Evolutionary conservation across 1,140 invertebrate species (phyloP).

Genomic region (Cryptotermes secundus): DNA sequence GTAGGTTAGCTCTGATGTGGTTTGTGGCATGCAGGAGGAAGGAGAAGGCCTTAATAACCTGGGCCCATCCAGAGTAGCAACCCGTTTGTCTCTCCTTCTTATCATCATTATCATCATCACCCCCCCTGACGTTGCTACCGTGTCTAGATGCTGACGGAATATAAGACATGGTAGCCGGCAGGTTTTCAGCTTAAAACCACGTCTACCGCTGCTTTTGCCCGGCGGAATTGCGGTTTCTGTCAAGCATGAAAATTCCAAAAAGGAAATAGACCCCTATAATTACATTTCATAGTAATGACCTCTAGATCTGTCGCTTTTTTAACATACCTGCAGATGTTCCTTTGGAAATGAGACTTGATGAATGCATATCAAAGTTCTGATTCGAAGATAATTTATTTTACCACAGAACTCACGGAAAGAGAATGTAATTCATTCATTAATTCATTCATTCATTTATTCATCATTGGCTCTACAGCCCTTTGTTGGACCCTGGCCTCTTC

Average conservation of each 20-base stretch:
- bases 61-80: constrained; percentile 2
- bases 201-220: neutral
- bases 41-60: constrained; percentile 14
- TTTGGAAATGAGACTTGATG: neutral
- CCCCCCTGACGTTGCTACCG: neutral
- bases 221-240: neutral
- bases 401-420: too few species aligned
- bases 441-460: too few species aligned
- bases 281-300: neutral
- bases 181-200: neutral
- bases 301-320: neutral
- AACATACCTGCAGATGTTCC: neutral
- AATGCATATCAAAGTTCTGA: too few species aligned
- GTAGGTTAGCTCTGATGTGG: constrained; percentile 17
- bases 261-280: neutral
- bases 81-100: neutral
- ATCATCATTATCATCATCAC: neutral
- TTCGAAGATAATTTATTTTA: too few species aligned
- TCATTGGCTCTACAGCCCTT: too few species aligned
- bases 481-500: too few species aligned
- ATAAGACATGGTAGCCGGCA: neutral
- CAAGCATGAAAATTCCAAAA: neutral
- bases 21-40: constrained; percentile 9
- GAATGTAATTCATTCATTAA: too few species aligned
- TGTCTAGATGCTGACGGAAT: neutral